Percentiles rank a stretch among this genome's conserved stretches.
Conservation (phyloP, 2,888 invertebrate genomes). For the Steinernema carpocapsae region DNA sequence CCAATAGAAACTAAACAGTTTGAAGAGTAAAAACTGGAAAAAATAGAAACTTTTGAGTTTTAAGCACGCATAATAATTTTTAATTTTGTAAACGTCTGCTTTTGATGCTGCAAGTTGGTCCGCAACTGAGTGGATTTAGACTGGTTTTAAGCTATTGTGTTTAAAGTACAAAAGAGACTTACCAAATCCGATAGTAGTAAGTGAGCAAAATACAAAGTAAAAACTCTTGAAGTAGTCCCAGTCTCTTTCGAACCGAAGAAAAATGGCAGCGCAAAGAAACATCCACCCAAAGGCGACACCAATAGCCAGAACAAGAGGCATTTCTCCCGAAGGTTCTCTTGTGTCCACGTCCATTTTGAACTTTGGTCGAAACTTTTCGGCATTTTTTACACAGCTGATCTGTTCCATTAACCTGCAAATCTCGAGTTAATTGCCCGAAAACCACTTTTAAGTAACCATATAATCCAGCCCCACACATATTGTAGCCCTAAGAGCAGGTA, state of each 20-base stretch:
- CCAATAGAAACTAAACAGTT: no score
- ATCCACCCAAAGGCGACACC: conserved; percentile 63
- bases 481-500: conserved; percentile 63
- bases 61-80: no score
- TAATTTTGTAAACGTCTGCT: no score
- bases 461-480: conserved; percentile 52
- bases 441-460: conserved; percentile 42
- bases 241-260: conserved; percentile 65
- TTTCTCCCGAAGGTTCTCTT: conserved; percentile 44
- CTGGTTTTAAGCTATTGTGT: no score
- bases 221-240: conserved; percentile 69
- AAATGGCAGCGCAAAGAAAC: conserved; percentile 68
- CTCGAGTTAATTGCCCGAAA: not conserved
- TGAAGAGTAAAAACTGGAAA: no score
- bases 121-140: no score
- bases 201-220: conserved; percentile 68
- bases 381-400: conserved; percentile 54
- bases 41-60: no score
- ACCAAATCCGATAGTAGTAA: conserved; percentile 69
- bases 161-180: no score
- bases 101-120: no score
- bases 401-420: conserved; percentile 50
- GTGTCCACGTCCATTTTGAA: conserved; percentile 43
- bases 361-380: conserved; percentile 50
- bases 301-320: conserved; percentile 65